Percentiles rank a stretch among this genome's conserved stretches.
Evolutionary conservation across 2,797 vertebrate genomes (phyloP).

Genomic region (Limnodromus scolopaceus): DNA sequence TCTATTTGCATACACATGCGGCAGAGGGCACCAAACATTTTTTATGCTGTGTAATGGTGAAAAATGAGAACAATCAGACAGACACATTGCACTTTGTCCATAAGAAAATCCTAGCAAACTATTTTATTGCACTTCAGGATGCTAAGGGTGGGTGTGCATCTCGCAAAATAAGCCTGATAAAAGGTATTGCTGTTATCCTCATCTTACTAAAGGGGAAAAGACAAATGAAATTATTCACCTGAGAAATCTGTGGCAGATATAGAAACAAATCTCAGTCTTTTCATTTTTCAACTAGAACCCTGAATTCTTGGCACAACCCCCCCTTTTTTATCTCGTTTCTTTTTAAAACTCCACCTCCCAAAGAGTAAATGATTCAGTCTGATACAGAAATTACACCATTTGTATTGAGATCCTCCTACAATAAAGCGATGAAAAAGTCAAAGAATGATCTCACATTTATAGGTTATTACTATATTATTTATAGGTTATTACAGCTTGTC

Average conservation of each 20-base stretch:
- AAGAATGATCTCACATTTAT: neutral
- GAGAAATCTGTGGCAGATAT: neutral
- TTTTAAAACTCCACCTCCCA: neutral
- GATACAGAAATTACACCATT: neutral
- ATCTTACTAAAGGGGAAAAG: neutral
- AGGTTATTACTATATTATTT: neutral
- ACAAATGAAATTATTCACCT: neutral
- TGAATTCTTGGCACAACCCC: neutral
- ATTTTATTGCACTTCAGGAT: neutral
- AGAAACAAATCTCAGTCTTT: neutral
- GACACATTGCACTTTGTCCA: neutral
- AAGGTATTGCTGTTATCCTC: neutral
- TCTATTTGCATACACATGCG: neutral
- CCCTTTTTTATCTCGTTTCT: neutral
- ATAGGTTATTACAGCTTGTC: neutral
- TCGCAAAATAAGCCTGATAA: neutral
- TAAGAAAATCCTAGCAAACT: neutral
- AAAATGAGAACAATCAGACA: neutral
- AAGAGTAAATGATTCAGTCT: neutral
- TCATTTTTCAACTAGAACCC: neutral
- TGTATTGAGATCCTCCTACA: neutral
- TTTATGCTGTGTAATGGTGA: neutral
- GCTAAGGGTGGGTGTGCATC: neutral
- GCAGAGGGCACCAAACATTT: neutral
- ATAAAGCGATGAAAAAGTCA: neutral